Evolutionary conservation across 2,888 invertebrate genomes (phyloP), one percentile per base, ranked within the genome.

Genomic region (Heteropelma amictum): DNA sequence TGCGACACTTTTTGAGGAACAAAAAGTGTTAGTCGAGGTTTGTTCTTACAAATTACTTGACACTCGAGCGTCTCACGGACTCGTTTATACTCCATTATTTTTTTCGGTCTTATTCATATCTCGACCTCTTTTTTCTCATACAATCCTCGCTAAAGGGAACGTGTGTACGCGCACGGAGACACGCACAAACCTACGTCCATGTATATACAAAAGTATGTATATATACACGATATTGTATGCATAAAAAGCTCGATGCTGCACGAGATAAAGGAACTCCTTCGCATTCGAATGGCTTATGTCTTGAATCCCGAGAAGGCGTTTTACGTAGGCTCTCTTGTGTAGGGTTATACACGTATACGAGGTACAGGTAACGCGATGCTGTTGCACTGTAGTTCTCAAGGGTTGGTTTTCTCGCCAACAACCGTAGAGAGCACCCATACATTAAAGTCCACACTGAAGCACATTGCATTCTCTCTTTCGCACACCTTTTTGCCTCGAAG

Each of bases 401-500:
- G 74, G 70, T 70, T 65, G 64, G 45, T 49, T 26, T 51, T 68
- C 35, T 53, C 56, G 30, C 58, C 63, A 68, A 76, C 51, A 61
- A 76, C 12, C 71, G 14, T 40, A 56, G 45, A 14, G 47, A 23
- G 17, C 54, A 47, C 40, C 35, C 47, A 56, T 47, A 68, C 58
- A 60, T 54, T 54, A 45, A 58, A 58, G 40, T 61, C 53, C 26
- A 54, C 42, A 60, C 21, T 60, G 38, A 65, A 64, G 53, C 56
- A 54, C 33, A 45, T 35, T 47, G 53, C 54, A 56, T 54, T 54
- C 61, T 35, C 42, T 72, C 60, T 60, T 74, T 47, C 54, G 53
- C 71, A 47, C 63, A 72, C 77, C 75, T 75, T 68, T 80, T 77
- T 76, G 76, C 74, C 73, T 71, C 67, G 60, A 56, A 72, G 76